Base-by-base conservation (phyloP, 1,140 invertebrate species). In the Pseudomyrmex gracilis region DNA sequence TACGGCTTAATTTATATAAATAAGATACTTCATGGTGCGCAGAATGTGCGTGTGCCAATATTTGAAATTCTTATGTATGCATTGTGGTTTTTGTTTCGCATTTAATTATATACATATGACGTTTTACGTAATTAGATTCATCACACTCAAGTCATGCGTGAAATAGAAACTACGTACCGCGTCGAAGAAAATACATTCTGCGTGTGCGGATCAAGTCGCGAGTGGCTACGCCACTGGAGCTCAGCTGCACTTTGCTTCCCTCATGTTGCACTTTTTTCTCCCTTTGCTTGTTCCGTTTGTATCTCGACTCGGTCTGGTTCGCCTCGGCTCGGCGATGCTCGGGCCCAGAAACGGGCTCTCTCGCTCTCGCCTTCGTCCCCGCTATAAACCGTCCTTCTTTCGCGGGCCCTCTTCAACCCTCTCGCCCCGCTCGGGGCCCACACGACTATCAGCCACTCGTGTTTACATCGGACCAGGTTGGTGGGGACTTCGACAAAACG, bases 391-490 rank as follows among this genome's bases (percentile, higher is more conserved):
- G 73, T 88, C 73, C 64, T 70, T 74, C 58, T 84, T 64, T 58
- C 71, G 67, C 80, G 85, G 77, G 68, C 78, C 86, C 82, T 73
- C 53, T 43, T 82, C 78, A 57, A n/a, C 10, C 73, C 78, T 34
- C 84, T 82, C 47, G 49, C 43, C 60, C 57, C 83, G 66, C 66
- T 66, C n/a, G 68, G 88, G 87, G 91, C 90, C 90, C 88, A 34
- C 86, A 83, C 80, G 85, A 90, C 87, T 93, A 93, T 92, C 92
- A 91, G 92, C 92, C 92, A 93, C 91, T 92, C 90, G 92, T 92
- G 91, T 92, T 92, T 92, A 93, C 90, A 92, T 91, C 90, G 86
- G 78, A 67, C 83, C 78, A 78, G 83, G 43, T 57, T 84, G 82
- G 84, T 85, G 89, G 85, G 85, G 83, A 61, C 68, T n/a, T 84